Conservation (phyloP, 2,113 vertebrate genomes). For the Bos javanicus region DNA sequence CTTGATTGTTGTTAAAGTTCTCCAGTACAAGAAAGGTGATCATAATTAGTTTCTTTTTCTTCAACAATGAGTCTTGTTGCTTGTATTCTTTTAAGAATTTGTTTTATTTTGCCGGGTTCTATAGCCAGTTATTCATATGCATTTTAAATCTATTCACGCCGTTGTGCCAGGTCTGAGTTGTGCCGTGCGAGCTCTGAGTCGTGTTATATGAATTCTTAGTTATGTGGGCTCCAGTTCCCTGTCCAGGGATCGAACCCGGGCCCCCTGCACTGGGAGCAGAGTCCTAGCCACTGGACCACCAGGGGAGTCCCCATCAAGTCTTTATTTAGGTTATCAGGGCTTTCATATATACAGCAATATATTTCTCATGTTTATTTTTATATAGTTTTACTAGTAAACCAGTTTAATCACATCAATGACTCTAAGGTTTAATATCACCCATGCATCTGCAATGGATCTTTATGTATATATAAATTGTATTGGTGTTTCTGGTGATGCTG, state of each 20-base stretch:
- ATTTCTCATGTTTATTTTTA: not conserved
- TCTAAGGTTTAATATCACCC: not conserved
- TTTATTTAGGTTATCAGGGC: not conserved
- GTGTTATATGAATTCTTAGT: not conserved
- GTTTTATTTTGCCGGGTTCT: not conserved
- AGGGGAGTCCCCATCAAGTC: not conserved
- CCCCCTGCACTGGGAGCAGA: not conserved
- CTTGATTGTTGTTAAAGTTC: not conserved
- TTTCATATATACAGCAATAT: not conserved
- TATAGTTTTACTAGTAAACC: not conserved
- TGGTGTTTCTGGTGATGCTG: not conserved
- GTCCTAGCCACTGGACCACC: not conserved
- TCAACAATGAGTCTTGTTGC: not conserved
- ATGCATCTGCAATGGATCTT: not conserved
- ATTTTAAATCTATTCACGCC: not conserved
- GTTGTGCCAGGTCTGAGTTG: not conserved
- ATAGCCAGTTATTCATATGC: not conserved
- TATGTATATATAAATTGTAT: not conserved
- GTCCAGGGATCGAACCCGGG: accelerated
- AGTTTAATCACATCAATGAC: not conserved
- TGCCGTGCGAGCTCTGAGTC: accelerated
- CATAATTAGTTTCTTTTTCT: not conserved
- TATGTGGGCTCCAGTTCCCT: not conserved
- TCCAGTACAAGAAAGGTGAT: not conserved
- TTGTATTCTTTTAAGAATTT: not conserved